Base-by-base conservation (phyloP, 1,140 invertebrate species). In the Sycophaga agraensis region DNA sequence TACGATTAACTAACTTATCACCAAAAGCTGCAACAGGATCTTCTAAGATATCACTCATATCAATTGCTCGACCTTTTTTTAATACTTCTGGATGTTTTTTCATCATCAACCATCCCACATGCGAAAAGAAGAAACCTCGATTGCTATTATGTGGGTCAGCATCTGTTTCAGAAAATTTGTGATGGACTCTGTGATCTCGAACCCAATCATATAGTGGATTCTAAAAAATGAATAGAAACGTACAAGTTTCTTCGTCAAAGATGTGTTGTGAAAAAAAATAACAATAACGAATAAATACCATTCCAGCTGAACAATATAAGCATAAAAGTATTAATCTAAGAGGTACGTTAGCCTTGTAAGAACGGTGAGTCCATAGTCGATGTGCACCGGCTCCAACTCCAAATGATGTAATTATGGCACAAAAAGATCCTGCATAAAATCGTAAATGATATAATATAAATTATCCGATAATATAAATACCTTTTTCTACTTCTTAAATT, bases 91-190 rank as follows among this genome's bases (percentile, higher is more conserved):
- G 57, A 56, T 60, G 63, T n/a, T 59, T 59, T 1, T 28, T 28
- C 37, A 64, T n/a, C 62, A 64, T 59, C 14, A 64, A 28, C 62
- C 62, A 64, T n/a, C 62, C 62, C 1, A 58, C 55, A 16, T 64
- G 62, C 6, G 62, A 64, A 7, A 59, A 64, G 17, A 64, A 64
- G 28, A 64, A 64, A 4, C 62, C 62, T 31, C 62, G 42, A 14
- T 17, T 64, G 22, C 62, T 64, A 22, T 64, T 64, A 14, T 64
- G 62, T 14, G 62, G 62, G 34, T 64, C 62, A 9, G 62, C 62
- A 42, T 64, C 42, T 5, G 62, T 64, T 54, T 64, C 62, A 0
- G 62, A 64, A 54, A 51, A 64, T 64, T 64, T 64, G 42, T 64
- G 62, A 59, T 64, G 62, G 1, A 64, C 49, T 19, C 62, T 31